Evolutionary conservation across 2,888 invertebrate genomes (phyloP).

Genomic region (Melanostoma mellinum): DNA sequence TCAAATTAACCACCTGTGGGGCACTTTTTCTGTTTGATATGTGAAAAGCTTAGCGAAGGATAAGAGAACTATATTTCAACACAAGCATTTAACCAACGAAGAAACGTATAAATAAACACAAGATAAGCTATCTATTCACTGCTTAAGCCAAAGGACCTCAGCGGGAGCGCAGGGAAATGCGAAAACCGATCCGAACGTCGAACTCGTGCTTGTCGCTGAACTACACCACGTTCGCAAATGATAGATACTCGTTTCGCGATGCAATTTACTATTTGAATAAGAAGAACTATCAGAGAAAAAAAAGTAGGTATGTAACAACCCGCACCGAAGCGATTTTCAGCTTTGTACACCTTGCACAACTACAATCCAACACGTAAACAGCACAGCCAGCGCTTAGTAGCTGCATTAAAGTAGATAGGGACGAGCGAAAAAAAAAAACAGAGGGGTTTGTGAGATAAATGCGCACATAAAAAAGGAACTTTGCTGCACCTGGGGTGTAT

Average conservation of each 20-base stretch:
- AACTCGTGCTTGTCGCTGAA: conserved; percentile 67
- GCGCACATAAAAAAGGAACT: conserved; percentile 62
- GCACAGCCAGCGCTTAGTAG: conserved; percentile 32
- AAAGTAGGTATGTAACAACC: conserved; percentile 28
- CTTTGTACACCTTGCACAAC: conserved; percentile 33
- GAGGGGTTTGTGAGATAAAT: conserved; percentile 43
- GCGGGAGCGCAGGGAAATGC: neutral
- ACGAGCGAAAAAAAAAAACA: neutral
- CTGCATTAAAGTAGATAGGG: conserved; percentile 46
- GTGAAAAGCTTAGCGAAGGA: neutral
- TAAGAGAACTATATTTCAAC: no score
- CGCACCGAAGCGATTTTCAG: conserved; percentile 55
- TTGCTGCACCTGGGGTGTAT: conserved; percentile 65
- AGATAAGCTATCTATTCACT: no score
- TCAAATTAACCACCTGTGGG: conserved; percentile 64
- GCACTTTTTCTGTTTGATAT: conserved; percentile 21
- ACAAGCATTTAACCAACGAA: no score
- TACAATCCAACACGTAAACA: conserved; percentile 38
- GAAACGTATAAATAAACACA: no score
- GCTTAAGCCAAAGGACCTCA: conserved; percentile 30
- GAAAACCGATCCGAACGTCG: conserved; percentile 35
- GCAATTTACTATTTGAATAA: conserved; percentile 62
- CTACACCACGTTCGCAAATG: conserved; percentile 61
- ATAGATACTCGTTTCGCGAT: conserved; percentile 57
- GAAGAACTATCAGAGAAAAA: conserved; percentile 13